Evolutionary conservation across 2,888 invertebrate genomes (phyloP), one percentile per base, ranked within the genome.

Genomic region (Podotricha telesiphe): DNA sequence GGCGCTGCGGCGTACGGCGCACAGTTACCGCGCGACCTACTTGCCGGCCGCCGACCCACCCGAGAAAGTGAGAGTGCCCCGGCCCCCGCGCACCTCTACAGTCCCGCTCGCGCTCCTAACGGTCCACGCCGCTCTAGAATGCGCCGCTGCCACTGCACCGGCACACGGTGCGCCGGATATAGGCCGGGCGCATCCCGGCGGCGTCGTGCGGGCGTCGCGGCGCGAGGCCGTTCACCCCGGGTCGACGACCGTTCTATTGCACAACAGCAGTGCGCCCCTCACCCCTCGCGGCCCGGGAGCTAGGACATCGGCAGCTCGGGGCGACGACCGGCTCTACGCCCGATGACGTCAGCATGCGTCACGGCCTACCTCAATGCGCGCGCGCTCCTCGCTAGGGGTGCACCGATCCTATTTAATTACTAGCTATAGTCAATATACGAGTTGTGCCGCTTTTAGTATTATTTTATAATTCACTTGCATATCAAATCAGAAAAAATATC

Each of bases 1-100:
- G 87, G 88, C 87, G 86, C 85, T 84, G 86, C 86, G 90, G 86
- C 84, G 87, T 83, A 87, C 89, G 89, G 93, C 93, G 91, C 94
- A 92, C 94, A 94, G 94, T 94, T 94, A 95, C 95, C 87, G 94
- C 95, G 93, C 95, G 96, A 95, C 96, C 96, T 94, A 96, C 94
- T 95, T 96, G 93, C 94, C 94, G 96, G 95, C 94, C 95, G 94
- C 95, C 95, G 94, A 95, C 95, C 94, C 92, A 94, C 81, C 88
- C 93, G 92, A 91, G 93, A 93, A 93, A 93, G 93, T 93, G 93
- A 93, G 93, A 93, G 93, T 93, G 91, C 87, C 86, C 87, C 85
- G 83, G 79, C 82, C 86, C 87, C 90, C 88, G 81, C 84, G 79
- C 81, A 67, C 77, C 76, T 76, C 83, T 47, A 64, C 73, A 34